These are phyloP conservation scores for Sericinus montela DNA, from an alignment of 2,888 invertebrate species.

Conservation along the genomic window DNA sequence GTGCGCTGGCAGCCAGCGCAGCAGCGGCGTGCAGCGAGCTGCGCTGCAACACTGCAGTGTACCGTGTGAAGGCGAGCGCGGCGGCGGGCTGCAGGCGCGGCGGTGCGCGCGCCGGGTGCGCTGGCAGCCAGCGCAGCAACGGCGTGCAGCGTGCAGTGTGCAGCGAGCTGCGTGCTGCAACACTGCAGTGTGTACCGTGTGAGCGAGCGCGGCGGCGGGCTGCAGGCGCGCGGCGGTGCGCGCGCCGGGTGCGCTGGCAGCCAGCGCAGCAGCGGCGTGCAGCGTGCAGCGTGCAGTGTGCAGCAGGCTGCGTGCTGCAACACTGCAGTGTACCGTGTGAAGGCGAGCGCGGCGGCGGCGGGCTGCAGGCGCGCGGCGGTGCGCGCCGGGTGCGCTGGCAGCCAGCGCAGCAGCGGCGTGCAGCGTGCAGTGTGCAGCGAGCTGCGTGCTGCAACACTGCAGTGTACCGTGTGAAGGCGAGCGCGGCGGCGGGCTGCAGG, in stretches of 20 bases:
- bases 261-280: conserved; percentile 74
- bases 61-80: conserved; percentile 44
- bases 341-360: neutral
- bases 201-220: conserved; percentile 86
- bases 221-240: conserved; percentile 83
- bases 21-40: conserved; percentile 73
- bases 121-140: neutral
- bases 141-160: too few relatives aligned
- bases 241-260: conserved; percentile 80
- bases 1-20: conserved; percentile 78
- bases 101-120: neutral
- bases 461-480: conserved; percentile 23
- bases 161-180: neutral
- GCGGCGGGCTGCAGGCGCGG: conserved; percentile 87
- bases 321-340: neutral
- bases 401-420: neutral
- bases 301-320: neutral
- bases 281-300: conserved; percentile 59
- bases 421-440: too few relatives aligned
- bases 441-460: neutral
- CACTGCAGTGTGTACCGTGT: conserved; percentile 44
- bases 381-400: neutral
- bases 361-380: neutral
- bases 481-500: conserved; percentile 28
- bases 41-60: conserved; percentile 41